Base-by-base conservation (phyloP, 2,888 invertebrate species). In the Tachystola acroxantha region DNA sequence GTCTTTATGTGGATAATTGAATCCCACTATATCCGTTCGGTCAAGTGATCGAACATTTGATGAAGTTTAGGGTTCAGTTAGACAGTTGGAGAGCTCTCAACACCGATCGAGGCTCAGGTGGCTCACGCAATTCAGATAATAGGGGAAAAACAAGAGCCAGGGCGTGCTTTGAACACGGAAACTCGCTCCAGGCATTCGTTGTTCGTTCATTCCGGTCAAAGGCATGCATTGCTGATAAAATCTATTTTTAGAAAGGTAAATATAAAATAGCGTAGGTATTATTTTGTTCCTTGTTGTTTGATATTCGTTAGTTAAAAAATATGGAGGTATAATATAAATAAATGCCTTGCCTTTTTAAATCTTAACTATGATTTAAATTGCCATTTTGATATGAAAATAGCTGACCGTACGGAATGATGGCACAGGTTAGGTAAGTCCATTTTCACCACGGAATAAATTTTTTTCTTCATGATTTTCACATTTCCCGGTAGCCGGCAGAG, bases 71-170 rank as follows among this genome's bases (percentile, higher is more conserved):
- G 38, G 34, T 34, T 25, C 26, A 24, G 29, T 29, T 27, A 32
- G 37, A n/a, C 7, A 27, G 22, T 33, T 37, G 24, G 20, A 38
- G 34, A 22, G 24, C 10, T 24, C 37, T 37, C 37, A 12, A 27
- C 11, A 10, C 7, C 13, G 31, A 20, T 7, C 24, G 13, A 22
- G 14, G 33, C 33, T 37, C 33, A 33, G 37, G 37, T 33, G 37
- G 25, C 36, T 25, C 14, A 29, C 27, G 22, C 14, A 27, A 19
- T 33, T 29, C 11, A 24, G 22, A 10, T 24, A 32, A 37, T 14
- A 22, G n/a, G 10, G 13, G 3, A 25, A 25, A 25, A 10, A 20
- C n/a, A 9, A 34, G 19, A 34, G 6, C 9, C 5, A 9, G 9
- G 7, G 30, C 36, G 16, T 14, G 30, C 30, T 10, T 14, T 3